A percentile compares a stretch with the other conserved stretches of the same genome.
Conservation (phyloP, 2,888 invertebrate genomes). For the Eudasyphora cyanicolor region DNA sequence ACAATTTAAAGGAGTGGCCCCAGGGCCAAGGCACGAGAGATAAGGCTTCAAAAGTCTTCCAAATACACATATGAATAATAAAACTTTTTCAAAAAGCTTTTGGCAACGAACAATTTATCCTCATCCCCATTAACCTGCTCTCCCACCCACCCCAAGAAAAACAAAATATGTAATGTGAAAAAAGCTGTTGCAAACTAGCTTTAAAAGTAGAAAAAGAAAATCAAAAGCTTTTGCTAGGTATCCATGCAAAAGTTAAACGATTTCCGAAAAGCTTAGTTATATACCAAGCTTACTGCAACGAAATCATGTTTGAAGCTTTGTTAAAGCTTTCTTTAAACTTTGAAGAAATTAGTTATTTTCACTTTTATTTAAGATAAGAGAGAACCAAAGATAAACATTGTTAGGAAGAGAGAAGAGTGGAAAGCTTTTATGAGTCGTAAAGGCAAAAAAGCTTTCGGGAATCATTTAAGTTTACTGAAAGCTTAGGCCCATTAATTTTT, state of each 20-base stretch:
- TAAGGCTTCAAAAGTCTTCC: slow-evolving; percentile 73
- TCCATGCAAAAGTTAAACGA: neutral
- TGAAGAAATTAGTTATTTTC: neutral
- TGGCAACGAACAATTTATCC: slow-evolving; percentile 39
- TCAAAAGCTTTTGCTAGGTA: neutral
- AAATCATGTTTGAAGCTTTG: neutral
- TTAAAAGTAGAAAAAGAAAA: neutral
- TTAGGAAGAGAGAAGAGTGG: too few species aligned
- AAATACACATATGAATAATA: slow-evolving; percentile 55
- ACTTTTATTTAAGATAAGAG: neutral
- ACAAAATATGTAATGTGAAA: neutral
- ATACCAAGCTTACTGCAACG: slow-evolving; percentile 2
- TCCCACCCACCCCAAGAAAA: neutral
- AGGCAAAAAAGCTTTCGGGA: too few species aligned
- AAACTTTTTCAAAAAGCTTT: slow-evolving; percentile 33
- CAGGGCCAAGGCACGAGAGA: neutral
- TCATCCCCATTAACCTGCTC: slow-evolving; percentile 39
- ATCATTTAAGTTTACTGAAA: too few species aligned
- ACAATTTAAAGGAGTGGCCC: slow-evolving; percentile 69
- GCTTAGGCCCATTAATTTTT: too few species aligned
- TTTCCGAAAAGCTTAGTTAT: neutral
- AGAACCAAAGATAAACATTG: too few species aligned
- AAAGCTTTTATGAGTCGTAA: too few species aligned
- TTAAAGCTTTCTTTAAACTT: slow-evolving; percentile 8
- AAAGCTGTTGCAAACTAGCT: slow-evolving; percentile 12